A percentile compares a stretch with the other conserved stretches of the same genome.
These are phyloP conservation scores for Pangasius sanitwongsei DNA, from an alignment of 2,797 vertebrate species.

Conservation along the genomic window DNA sequence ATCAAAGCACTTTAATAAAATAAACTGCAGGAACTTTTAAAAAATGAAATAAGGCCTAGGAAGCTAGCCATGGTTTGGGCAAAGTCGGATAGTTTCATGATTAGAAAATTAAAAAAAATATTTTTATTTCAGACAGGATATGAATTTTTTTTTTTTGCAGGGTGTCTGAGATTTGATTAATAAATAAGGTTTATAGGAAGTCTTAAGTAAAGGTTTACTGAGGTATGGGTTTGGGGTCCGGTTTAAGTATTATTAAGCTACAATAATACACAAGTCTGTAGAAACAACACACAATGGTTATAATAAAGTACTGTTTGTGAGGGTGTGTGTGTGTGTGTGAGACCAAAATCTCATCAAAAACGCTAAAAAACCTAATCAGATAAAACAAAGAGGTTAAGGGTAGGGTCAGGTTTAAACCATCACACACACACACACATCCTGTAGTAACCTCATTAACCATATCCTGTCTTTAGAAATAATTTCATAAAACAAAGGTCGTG, in stretches of 20 bases:
- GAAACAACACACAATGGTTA: neutral
- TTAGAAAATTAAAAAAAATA: neutral
- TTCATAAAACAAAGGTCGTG: constrained; percentile 27
- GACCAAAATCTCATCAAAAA: neutral
- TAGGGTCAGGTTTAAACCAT: neutral
- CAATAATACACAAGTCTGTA: neutral
- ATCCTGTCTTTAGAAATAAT: constrained; percentile 44
- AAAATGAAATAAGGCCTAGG: neutral
- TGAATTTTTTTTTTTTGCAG: neutral
- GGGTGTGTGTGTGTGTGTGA: neutral
- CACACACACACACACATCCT: neutral
- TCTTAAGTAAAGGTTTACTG: neutral
- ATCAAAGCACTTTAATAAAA: neutral
- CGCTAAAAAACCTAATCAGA: neutral
- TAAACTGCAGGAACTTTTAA: neutral
- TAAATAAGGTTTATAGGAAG: neutral
- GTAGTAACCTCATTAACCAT: constrained; percentile 17
- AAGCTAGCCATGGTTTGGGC: neutral
- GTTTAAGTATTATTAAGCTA: neutral
- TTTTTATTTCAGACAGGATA: neutral
- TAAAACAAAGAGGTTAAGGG: neutral
- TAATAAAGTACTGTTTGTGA: neutral
- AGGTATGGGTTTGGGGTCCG: neutral
- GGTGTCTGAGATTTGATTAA: no score
- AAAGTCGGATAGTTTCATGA: neutral